Conservation (phyloP, 53 echinoderm and acorn worm genomes). For the Astropecten irregularis region DNA sequence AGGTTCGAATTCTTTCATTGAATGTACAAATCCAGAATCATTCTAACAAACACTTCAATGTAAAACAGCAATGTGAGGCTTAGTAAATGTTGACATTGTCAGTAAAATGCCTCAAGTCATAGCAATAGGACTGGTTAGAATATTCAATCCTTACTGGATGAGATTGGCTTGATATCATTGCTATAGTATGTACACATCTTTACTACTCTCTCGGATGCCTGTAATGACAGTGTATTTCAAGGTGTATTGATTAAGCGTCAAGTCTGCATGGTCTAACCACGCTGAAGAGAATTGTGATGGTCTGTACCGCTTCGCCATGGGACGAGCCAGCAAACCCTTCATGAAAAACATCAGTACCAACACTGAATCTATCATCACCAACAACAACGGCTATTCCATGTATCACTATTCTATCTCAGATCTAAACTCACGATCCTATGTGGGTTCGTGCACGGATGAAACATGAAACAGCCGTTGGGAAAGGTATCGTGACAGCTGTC, state of each 20-base stretch:
- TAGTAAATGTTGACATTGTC: too few species aligned
- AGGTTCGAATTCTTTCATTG: too few species aligned
- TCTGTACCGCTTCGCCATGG: neutral
- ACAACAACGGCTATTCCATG: conserved; percentile 17
- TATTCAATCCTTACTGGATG: too few species aligned
- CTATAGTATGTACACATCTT: too few species aligned
- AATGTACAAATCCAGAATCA: too few species aligned
- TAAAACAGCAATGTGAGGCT: too few species aligned
- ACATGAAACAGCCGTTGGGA: neutral
- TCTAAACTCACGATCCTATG: neutral
- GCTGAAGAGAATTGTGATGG: conserved; percentile 8
- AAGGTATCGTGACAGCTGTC: neutral
- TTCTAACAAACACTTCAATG: too few species aligned
- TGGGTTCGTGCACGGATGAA: neutral
- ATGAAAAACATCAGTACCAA: conserved; percentile 7
- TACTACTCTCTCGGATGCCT: neutral
- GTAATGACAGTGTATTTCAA: neutral
- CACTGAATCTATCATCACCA: neutral
- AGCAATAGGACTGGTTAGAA: too few species aligned
- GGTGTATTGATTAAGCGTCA: conserved; percentile 35
- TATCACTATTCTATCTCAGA: neutral
- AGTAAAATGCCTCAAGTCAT: too few species aligned
- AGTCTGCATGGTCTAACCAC: neutral
- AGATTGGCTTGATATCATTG: too few species aligned
- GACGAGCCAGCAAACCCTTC: neutral